Conservation (phyloP, 1,140 invertebrate species). For the Papilio glaucus region DNA sequence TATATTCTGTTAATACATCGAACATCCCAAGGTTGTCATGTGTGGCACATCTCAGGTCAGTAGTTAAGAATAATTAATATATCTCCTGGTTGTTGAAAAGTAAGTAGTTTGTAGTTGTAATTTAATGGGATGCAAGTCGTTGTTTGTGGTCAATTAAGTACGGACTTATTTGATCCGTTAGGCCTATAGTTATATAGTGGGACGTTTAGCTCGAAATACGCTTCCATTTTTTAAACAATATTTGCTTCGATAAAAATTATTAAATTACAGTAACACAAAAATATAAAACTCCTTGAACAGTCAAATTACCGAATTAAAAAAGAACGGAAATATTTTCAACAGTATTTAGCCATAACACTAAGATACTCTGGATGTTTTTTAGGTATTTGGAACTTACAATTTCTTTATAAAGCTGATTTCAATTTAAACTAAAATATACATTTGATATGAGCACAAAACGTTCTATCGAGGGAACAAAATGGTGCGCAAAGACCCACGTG, state of each 20-base stretch:
- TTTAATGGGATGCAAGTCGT: conserved; percentile 60
- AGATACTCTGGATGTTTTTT: background rate
- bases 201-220: conserved; percentile 27
- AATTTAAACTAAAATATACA: background rate
- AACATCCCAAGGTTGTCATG: conserved; percentile 40
- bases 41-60: conserved; percentile 68
- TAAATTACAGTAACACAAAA: background rate
- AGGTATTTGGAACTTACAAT: background rate
- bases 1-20: conserved; percentile 28
- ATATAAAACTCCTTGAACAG: background rate
- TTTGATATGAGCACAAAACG: conserved; percentile 15
- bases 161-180: conserved; percentile 63
- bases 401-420: background rate
- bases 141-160: conserved; percentile 77
- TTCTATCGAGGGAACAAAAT: conserved; percentile 36
- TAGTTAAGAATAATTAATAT: conserved; percentile 71
- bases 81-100: conserved; percentile 79
- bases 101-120: conserved; percentile 61
- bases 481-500: conserved; percentile 11
- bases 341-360: too few species aligned
- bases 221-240: background rate
- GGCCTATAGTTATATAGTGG: conserved; percentile 52
- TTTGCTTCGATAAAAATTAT: background rate
- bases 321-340: background rate
- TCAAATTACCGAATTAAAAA: background rate